phyloP scores from a whole-genome alignment of 23 tunicate species.

The Ascidia mentula region DNA sequence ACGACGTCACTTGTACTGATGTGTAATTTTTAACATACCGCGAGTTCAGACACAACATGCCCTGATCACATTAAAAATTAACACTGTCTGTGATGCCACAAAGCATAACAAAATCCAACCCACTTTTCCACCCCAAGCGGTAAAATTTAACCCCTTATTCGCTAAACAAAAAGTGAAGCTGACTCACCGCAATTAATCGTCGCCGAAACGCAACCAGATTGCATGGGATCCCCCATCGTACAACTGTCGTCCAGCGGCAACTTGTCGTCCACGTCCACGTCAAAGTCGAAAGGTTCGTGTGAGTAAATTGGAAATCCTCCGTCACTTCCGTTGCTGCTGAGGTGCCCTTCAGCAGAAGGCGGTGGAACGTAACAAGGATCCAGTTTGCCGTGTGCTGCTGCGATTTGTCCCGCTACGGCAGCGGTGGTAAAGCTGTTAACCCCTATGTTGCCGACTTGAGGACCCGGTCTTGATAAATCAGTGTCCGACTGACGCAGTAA shows the following conservation, averaged over 20 bases:
- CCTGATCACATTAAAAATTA: too few species aligned
- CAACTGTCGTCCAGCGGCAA: conserved; percentile 13
- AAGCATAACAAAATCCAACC: too few species aligned
- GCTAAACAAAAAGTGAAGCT: too few species aligned
- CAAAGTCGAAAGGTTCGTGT: conserved; percentile 24
- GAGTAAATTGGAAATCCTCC: conserved; percentile 17
- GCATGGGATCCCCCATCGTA: conserved; percentile 2
- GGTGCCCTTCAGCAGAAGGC: conserved; percentile 22
- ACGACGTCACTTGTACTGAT: too few species aligned
- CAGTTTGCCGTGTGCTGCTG: conserved; percentile 10
- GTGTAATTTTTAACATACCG: too few species aligned
- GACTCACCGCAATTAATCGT: conserved; percentile 34
- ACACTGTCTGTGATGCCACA: too few species aligned
- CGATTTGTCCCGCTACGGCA: conserved; percentile 26
- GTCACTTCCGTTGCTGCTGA: background rate
- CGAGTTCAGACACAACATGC: too few species aligned
- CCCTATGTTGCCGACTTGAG: conserved; percentile 31
- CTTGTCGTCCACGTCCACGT: background rate
- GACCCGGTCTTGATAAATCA: background rate
- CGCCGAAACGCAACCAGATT: conserved; percentile 29
- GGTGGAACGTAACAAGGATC: conserved; percentile 28
- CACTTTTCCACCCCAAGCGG: too few species aligned
- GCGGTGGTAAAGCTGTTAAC: conserved; percentile 30
- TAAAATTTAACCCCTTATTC: too few species aligned
- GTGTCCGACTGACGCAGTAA: background rate